A percentile compares a stretch with the other conserved stretches of the same genome.
Conservation (phyloP, 2,888 invertebrate genomes). For the Acronicta aceris region DNA sequence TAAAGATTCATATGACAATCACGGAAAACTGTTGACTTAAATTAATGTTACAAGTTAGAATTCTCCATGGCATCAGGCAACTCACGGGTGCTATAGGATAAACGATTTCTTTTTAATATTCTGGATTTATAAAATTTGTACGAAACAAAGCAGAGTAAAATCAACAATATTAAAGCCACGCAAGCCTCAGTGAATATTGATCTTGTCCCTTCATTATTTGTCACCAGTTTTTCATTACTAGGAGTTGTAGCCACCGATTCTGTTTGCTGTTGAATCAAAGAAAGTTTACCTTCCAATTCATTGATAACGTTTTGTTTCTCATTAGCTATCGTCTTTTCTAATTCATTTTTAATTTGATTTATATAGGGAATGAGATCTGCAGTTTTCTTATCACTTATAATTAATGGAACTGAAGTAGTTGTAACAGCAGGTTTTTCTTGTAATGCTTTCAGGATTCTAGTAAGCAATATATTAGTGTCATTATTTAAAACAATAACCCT, state of each 20-base stretch:
- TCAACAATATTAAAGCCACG: slow-evolving; percentile 63
- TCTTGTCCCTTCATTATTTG: slow-evolving; percentile 38
- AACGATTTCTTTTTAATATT: slow-evolving; percentile 53
- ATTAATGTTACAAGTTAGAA: slow-evolving; percentile 56
- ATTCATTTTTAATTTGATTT: slow-evolving; percentile 56
- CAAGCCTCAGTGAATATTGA: slow-evolving; percentile 60
- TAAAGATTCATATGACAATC: too few species aligned
- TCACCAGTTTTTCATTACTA: slow-evolving; percentile 52
- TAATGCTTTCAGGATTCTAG: slow-evolving; percentile 34
- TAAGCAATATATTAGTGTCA: slow-evolving; percentile 36
- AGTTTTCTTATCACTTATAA: slow-evolving; percentile 47
- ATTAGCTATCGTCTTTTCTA: slow-evolving; percentile 53
- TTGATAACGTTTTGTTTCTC: slow-evolving; percentile 59
- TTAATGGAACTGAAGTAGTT: slow-evolving; percentile 10
- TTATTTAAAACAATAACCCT: slow-evolving; percentile 33
- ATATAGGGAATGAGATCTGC: slow-evolving; percentile 57
- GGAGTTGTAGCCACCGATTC: slow-evolving; percentile 27
- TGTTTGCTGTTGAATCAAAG: slow-evolving; percentile 28
- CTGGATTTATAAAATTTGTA: slow-evolving; percentile 65
- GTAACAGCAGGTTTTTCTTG: slow-evolving; percentile 4
- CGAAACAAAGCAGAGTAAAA: slow-evolving; percentile 62
- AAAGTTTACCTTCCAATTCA: slow-evolving; percentile 58
- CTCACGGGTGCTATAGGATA: slow-evolving; percentile 64
- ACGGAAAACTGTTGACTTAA: too few species aligned
- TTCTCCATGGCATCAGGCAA: slow-evolving; percentile 66